Evolutionary conservation across 2,888 invertebrate genomes (phyloP), one percentile per base, ranked within the genome.

Genomic region (Stenotaenia linearis): DNA sequence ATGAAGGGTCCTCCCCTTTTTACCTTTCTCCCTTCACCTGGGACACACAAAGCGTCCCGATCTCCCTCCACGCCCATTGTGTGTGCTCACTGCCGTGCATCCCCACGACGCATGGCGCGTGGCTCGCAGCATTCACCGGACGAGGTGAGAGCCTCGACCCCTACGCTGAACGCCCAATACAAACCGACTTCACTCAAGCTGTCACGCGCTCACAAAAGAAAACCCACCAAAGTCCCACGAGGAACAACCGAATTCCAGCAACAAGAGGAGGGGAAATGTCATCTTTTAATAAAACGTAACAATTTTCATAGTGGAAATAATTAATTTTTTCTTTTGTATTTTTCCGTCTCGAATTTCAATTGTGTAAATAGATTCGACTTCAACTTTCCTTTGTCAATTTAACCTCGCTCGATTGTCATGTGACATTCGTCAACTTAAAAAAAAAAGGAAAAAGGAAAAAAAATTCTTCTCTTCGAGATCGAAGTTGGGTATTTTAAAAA

Each of bases 131-230:
- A 25, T 45, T 45, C 77, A 30, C 28, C 78, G 30, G 56, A 28
- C 32, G 69, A 77, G 78, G 78, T 78, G 61, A 28, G 35, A 75
- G 75, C 75, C 75, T 37, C 75, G 75, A 28, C 45, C 40, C 45
- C 35, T 37, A 77, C 77, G 77, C 45, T 45, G 12, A 45, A 25
- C 77, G 77, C 40, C 77, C 77, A 77, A 77, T 77, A 23, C 77
- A 77, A 77, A 77, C 77, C 37, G 25, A 56, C 78, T 40, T 78
- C 78, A 78, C 78, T 78, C 78, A 78, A 78, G 78, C 78, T 78
- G 78, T 78, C 78, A 77, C 40, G 37, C 77, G 45, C 45, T 12
- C 69, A 69, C 69, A 69, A 69, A 28, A 69, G 69, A 69, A 69
- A 69, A 69, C 69, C 69, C 69, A 69, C 69, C 69, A 6, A 69